Evolutionary conservation across 2,797 vertebrate genomes (phyloP).

Genomic region (Tenualosa ilisha): DNA sequence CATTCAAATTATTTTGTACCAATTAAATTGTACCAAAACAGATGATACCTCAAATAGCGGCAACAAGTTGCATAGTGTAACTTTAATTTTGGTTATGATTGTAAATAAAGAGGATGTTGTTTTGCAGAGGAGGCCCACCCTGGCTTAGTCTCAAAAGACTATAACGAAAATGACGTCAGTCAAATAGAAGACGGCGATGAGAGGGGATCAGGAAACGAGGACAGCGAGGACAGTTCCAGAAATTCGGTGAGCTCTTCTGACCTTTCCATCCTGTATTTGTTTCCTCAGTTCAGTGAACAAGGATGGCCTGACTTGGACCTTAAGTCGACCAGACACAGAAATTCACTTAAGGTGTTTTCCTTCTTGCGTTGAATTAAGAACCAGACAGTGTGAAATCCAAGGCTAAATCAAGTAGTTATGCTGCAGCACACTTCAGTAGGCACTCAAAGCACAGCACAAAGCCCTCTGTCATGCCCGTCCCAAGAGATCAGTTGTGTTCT

Average conservation of each 20-base stretch:
- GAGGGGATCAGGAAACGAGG: constrained; percentile 84
- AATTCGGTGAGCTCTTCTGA: constrained; percentile 81
- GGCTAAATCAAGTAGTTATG: background rate
- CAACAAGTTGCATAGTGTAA: too few species aligned
- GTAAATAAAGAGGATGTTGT: background rate
- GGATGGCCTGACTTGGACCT: background rate
- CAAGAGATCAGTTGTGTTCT: background rate
- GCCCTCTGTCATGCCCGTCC: background rate
- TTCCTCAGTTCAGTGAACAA: background rate
- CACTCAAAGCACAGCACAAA: background rate
- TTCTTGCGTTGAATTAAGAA: background rate
- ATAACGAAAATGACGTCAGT: constrained; percentile 85
- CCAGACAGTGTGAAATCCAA: background rate
- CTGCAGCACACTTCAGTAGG: background rate
- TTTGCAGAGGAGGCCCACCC: constrained; percentile 69
- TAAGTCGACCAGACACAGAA: background rate
- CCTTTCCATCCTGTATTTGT: background rate
- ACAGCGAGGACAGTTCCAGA: constrained; percentile 84
- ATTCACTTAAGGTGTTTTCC: background rate
- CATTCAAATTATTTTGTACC: too few species aligned
- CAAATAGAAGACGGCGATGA: constrained; percentile 75
- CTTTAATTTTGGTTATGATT: background rate
- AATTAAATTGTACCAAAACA: too few species aligned
- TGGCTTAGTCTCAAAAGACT: constrained; percentile 86
- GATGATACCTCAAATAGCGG: too few species aligned